Conservation (phyloP, 2,113 vertebrate species). For the Todiramphus chloris region DNA sequence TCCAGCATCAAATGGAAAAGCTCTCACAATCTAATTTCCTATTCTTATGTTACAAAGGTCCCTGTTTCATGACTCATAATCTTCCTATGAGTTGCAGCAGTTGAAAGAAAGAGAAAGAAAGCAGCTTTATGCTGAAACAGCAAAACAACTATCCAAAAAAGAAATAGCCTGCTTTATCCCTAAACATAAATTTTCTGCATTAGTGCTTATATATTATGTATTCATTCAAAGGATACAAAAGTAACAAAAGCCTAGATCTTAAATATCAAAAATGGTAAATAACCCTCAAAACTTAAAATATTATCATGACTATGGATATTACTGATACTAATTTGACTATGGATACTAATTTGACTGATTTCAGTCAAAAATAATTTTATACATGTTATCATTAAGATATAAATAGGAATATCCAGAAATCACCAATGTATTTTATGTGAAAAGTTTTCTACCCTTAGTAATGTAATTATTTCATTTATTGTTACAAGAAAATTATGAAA, state of each 20-base stretch:
- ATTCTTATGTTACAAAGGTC: conserved; percentile 21
- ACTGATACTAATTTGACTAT: background rate
- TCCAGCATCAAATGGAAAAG: background rate
- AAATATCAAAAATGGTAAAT: background rate
- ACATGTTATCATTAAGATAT: background rate
- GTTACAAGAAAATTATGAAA: background rate
- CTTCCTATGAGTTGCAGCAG: background rate
- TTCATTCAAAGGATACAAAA: background rate
- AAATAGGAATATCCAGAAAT: background rate
- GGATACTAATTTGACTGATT: background rate
- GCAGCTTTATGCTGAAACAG: background rate
- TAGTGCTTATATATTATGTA: background rate
- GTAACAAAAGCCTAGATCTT: background rate
- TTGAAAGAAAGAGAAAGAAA: conserved; percentile 16
- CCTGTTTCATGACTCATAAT: conserved; percentile 2
- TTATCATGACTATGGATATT: background rate
- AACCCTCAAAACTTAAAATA: background rate
- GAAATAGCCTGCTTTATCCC: background rate
- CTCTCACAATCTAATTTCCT: conserved; percentile 33
- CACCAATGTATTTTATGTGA: background rate
- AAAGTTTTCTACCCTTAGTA: background rate
- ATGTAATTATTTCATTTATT: background rate
- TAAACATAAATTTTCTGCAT: background rate
- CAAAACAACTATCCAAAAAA: background rate
- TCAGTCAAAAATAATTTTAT: background rate